Base-by-base conservation (phyloP, 1,140 invertebrate genomes). In the Polyergus mexicanus region DNA sequence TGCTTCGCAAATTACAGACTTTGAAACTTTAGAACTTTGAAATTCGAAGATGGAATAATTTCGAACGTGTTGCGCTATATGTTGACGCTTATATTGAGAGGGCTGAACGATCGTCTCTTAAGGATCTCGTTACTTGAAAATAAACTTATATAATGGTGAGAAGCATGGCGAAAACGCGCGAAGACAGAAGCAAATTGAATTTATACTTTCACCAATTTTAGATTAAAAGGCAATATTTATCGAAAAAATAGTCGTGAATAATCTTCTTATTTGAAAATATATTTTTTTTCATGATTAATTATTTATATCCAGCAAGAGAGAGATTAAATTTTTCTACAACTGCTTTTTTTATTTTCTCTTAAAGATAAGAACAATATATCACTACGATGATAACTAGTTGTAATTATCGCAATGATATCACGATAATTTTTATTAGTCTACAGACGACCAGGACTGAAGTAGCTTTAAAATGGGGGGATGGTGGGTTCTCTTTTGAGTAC, bases 1-100 rank as follows among this genome's bases (percentile, higher is more conserved):
- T 77, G 19, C 16, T 65, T 62, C 56, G 13, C 22, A 62, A 62
- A 76, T 78, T 54, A 16, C 13, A 13, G n/a, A 66, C n/a, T 77
- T 77, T 66, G 32, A 51, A 66, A 66, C 7, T 78, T 78, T n/a
- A 22, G 13, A 35, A 78, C 44, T 78, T 78, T 65, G 60, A 77
- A 77, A 77, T 77, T 65, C 4, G 7, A 66, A 1, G 75, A 35
- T 66, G 13, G 11, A 66, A 66, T 54, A 78, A 78, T 78, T 66
- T 78, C n/a, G 3, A 78, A 54, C 2, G n/a, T 66, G n/a, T 16
- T 19, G 11, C 5, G 25, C 1, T 69, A 41, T 41, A 1, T 13
- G 25, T 65, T n/a, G 8, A 11, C 16, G 38, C 7, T 56, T 38
- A 19, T 7, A 2, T 28, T 22, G 25, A 69, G 22, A 35, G n/a